Base-by-base conservation (phyloP, 1,140 invertebrate genomes). In the Zaprionus ghesquierei region DNA sequence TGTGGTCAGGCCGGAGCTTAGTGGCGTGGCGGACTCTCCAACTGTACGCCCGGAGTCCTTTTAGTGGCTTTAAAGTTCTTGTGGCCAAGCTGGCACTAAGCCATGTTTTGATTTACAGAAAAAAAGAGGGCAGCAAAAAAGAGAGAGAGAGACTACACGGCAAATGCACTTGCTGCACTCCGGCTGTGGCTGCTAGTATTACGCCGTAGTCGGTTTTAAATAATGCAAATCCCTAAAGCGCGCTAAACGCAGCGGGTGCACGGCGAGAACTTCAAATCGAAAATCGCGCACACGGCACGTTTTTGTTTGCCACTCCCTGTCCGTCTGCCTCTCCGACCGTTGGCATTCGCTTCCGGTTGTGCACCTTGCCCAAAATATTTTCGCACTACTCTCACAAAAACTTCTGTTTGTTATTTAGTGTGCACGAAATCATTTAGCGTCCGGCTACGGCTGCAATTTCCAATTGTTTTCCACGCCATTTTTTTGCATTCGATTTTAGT, bases 181-280 rank as follows among this genome's bases (percentile, higher is more conserved):
- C 59, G 35, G 63, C 44, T 59, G n/a, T 50, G 35, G 63, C 12
- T 29, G 60, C 65, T 60, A 38, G 63, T 65, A 41, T 5, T 54
- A 35, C 8, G 46, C 29, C 23, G 44, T 13, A 38, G 68, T 62
- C 65, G 71, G 68, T 76, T 65, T 69, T 80, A 89, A 89, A 90
- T 90, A 89, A 89, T 84, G 80, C 62, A 89, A 85, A 89, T 89
- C 85, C 79, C 51, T 77, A 81, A 89, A 89, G 85, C 76, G 74
- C 85, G 62, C 80, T 81, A 78, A 89, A 85, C 70, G 82, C 84
- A 77, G 73, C 69, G 69, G 73, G 62, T 60, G 68, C 60, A 27
- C 18, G 25, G 12, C 1, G 18, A 41, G 4, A 46, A 2, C 51
- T 10, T 3, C 38, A 58, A 54, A 79, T 80, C 56, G 77, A 89